A percentile compares a stretch with the other conserved stretches of the same genome.
Conservation (phyloP, 2,797 vertebrate genomes). For the Ceyx erithaca region DNA sequence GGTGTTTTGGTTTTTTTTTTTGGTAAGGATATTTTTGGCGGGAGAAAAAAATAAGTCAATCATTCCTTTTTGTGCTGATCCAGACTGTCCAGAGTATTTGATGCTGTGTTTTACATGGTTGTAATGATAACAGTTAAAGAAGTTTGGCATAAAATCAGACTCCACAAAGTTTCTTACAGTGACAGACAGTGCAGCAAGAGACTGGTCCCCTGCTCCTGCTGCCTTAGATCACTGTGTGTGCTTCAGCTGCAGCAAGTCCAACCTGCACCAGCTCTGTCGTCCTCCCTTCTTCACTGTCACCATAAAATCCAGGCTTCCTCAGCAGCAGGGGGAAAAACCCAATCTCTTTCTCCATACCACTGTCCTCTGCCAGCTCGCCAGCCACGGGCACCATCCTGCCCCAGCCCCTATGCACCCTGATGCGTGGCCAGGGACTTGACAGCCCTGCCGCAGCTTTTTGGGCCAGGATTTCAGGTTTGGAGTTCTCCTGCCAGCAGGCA, state of each 20-base stretch:
- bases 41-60: rapidly evolving
- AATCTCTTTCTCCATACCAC: rapidly evolving
- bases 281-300: neutral
- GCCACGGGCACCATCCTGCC: neutral
- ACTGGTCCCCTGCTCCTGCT: neutral
- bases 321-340: neutral
- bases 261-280: neutral
- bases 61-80: neutral
- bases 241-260: neutral
- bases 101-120: constrained; percentile 50
- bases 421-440: neutral
- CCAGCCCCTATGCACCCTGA: neutral
- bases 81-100: neutral
- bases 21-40: neutral
- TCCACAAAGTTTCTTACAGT: neutral
- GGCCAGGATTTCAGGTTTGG: neutral
- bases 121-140: constrained; percentile 23
- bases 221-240: neutral
- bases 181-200: neutral
- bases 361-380: rapidly evolving
- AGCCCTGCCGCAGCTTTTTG: neutral
- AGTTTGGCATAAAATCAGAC: neutral
- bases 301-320: neutral
- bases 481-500: neutral
- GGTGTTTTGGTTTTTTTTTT: neutral